A percentile compares a stretch with the other conserved stretches of the same genome.
These are phyloP conservation scores for Cepaea hortensis DNA, from an alignment of 2,888 invertebrate species.

Conservation along the genomic window DNA sequence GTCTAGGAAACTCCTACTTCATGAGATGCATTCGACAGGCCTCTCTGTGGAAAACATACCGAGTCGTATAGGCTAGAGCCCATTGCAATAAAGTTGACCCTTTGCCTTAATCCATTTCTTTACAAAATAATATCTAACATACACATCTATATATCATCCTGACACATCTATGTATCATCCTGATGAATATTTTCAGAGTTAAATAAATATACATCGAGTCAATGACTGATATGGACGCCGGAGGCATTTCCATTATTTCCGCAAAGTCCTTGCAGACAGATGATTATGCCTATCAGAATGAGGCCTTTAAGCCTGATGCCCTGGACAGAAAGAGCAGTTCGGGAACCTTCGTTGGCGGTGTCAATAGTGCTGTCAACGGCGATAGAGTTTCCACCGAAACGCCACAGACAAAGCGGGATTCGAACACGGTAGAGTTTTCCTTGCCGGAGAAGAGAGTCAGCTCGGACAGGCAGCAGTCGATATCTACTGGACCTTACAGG, in stretches of 20 bases:
- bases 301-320: conserved; percentile 22
- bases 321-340: not conserved
- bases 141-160: too few relatives aligned
- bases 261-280: not conserved
- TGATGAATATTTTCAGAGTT: too few relatives aligned
- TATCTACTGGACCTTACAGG: conserved; percentile 34
- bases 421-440: conserved; percentile 16
- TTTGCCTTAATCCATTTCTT: too few relatives aligned
- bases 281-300: conserved; percentile 5
- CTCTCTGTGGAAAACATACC: too few relatives aligned
- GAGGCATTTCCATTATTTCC: conserved; percentile 16
- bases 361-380: not conserved
- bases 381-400: not conserved
- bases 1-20: too few relatives aligned
- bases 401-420: conserved; percentile 13
- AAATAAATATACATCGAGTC: too few relatives aligned
- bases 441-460: not conserved
- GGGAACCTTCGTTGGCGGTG: not conserved
- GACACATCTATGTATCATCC: too few relatives aligned
- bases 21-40: too few relatives aligned
- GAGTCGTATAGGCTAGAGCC: too few relatives aligned
- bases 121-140: too few relatives aligned
- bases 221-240: conserved; percentile 10
- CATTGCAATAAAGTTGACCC: too few relatives aligned
- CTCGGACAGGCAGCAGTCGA: conserved; percentile 1